Evolutionary conservation across 2,888 invertebrate genomes (phyloP).

Genomic region (Esperia sulphurella): DNA sequence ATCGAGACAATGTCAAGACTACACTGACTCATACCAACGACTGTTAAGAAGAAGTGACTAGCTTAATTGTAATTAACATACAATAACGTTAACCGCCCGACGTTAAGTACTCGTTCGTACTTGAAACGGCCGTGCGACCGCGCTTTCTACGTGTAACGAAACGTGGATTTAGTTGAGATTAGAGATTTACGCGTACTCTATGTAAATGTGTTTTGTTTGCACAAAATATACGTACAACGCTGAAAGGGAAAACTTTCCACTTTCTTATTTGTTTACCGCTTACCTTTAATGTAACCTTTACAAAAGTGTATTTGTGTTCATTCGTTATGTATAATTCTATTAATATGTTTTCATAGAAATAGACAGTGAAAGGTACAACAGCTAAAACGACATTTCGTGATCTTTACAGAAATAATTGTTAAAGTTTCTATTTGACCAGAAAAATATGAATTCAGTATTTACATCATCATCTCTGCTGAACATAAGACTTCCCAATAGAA

Average conservation of each 20-base stretch:
- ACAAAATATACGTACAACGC: not conserved
- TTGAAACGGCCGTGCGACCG: constrained; percentile 2
- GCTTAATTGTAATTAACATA: constrained; percentile 10
- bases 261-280: not conserved
- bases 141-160: constrained; percentile 11
- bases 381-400: too few relatives aligned
- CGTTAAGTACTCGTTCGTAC: not conserved
- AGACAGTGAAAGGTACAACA: too few relatives aligned
- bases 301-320: not conserved
- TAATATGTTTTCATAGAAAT: too few relatives aligned
- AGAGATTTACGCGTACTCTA: constrained; percentile 6
- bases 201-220: constrained; percentile 5
- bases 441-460: too few relatives aligned
- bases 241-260: constrained; percentile 7
- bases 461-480: too few relatives aligned
- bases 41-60: not conserved
- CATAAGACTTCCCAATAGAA: too few relatives aligned
- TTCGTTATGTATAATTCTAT: too few relatives aligned
- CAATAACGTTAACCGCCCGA: constrained; percentile 5
- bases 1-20: constrained; percentile 10
- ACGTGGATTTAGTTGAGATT: constrained; percentile 4
- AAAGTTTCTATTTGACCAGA: too few relatives aligned
- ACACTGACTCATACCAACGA: constrained; percentile 3
- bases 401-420: too few relatives aligned
- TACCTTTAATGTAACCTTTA: not conserved